phyloP scores from a whole-genome alignment of 2,888 invertebrate species.

The Conops quadrifasciatus region DNA sequence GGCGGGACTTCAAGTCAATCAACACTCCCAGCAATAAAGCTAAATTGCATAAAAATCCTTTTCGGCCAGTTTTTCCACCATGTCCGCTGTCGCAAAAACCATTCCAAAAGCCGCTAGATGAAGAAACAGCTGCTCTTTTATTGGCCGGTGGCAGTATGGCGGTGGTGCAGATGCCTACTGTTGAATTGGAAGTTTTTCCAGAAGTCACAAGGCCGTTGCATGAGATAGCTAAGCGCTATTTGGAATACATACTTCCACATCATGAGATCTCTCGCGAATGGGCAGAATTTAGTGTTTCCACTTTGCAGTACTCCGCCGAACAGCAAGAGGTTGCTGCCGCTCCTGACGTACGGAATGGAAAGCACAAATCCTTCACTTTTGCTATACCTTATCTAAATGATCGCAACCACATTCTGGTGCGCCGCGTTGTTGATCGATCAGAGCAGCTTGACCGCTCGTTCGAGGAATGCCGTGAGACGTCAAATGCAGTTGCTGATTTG shows the following conservation, averaged over 20 bases:
- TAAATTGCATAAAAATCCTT: conserved; percentile 50
- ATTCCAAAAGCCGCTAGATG: conserved; percentile 54
- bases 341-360: conserved; percentile 45
- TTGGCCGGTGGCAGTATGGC: conserved; percentile 59
- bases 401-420: conserved; percentile 69
- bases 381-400: conserved; percentile 70
- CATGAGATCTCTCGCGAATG: conserved; percentile 62
- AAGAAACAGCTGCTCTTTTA: conserved; percentile 55
- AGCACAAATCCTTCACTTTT: conserved; percentile 66
- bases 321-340: conserved; percentile 45
- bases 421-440: conserved; percentile 60
- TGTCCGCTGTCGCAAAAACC: conserved; percentile 62
- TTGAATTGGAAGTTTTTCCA: conserved; percentile 62
- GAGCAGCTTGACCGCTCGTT: conserved; percentile 56
- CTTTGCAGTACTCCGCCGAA: conserved; percentile 47
- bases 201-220: conserved; percentile 57
- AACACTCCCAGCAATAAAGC: conserved; percentile 46
- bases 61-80: conserved; percentile 54
- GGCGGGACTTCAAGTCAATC: conserved; percentile 50
- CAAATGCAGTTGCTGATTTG: conserved; percentile 48
- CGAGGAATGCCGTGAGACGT: conserved; percentile 40
- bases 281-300: conserved; percentile 64
- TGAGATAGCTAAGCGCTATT: conserved; percentile 61
- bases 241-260: conserved; percentile 61
- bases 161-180: conserved; percentile 61